phyloP scores from a whole-genome alignment of 1,140 invertebrate genomes.

The Drosophila setifemur region DNA sequence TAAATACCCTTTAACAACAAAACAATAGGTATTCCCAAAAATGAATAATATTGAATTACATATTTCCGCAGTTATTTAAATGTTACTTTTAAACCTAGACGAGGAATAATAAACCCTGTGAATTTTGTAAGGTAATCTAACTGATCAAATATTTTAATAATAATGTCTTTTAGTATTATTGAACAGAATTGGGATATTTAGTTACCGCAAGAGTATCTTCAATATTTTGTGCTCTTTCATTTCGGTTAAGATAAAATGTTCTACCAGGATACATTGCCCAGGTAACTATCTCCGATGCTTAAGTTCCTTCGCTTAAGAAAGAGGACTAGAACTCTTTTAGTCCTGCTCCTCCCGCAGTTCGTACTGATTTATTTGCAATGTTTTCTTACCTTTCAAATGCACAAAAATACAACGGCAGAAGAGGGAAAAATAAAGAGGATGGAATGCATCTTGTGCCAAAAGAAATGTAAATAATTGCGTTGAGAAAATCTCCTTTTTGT shows the following conservation, averaged over 20 bases:
- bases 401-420: conserved; percentile 35
- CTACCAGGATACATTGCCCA: too few relatives aligned
- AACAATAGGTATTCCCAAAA: too few relatives aligned
- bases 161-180: too few relatives aligned
- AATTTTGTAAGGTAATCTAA: too few relatives aligned
- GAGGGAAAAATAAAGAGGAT: conserved; percentile 6
- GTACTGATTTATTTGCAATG: conserved; percentile 65
- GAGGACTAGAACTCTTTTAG: not conserved
- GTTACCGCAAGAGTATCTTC: too few relatives aligned
- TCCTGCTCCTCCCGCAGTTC: not conserved
- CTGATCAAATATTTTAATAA: too few relatives aligned
- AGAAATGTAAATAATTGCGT: conserved; percentile 68
- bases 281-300: conserved; percentile 27
- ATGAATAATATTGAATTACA: too few relatives aligned
- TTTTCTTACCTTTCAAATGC: conserved; percentile 71
- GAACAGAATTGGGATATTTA: too few relatives aligned
- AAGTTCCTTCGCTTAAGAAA: conserved; percentile 1
- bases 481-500: conserved; percentile 15
- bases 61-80: not conserved
- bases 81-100: too few relatives aligned
- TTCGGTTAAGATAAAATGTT: too few relatives aligned
- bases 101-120: too few relatives aligned
- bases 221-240: too few relatives aligned
- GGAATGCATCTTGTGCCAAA: conserved; percentile 26
- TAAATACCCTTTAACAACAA: not conserved